Percentiles rank a stretch among this genome's conserved stretches.
These are phyloP conservation scores for Sinocyclocheilus anophthalmus DNA, from an alignment of 2,113 vertebrate genomes.

Conservation along the genomic window DNA sequence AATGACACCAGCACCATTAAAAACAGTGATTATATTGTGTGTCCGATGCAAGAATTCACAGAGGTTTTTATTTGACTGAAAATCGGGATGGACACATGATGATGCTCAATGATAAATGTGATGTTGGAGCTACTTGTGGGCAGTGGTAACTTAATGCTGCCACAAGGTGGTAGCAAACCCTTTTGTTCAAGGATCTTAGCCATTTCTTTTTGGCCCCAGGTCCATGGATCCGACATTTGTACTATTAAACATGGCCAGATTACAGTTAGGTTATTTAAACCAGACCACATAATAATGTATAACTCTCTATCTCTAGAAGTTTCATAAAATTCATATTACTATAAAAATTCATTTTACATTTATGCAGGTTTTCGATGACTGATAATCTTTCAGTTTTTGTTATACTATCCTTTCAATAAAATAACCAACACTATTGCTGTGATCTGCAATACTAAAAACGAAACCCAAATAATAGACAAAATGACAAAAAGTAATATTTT, in stretches of 20 bases:
- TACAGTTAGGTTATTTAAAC: not conserved
- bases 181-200: not conserved
- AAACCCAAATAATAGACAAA: too few species aligned
- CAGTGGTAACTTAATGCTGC: not conserved
- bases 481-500: too few species aligned
- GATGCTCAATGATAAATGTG: not conserved
- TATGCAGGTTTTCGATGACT: too few species aligned
- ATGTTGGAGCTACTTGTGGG: not conserved
- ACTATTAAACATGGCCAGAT: not conserved
- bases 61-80: not conserved
- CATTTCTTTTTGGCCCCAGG: not conserved
- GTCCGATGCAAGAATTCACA: not conserved
- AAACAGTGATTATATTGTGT: not conserved
- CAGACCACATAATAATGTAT: too few species aligned
- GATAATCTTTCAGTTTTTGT: too few species aligned
- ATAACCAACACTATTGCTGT: too few species aligned
- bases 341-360: too few species aligned
- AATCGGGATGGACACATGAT: not conserved
- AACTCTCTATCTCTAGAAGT: too few species aligned
- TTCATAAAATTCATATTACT: too few species aligned
- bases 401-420: too few species aligned
- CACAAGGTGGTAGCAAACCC: constrained; percentile 47
- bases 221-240: not conserved
- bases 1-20: constrained; percentile 41
- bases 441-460: too few species aligned